These are phyloP conservation scores for Adrianichthys oophorus DNA, from an alignment of 2,797 vertebrate species.

Conservation along the genomic window DNA sequence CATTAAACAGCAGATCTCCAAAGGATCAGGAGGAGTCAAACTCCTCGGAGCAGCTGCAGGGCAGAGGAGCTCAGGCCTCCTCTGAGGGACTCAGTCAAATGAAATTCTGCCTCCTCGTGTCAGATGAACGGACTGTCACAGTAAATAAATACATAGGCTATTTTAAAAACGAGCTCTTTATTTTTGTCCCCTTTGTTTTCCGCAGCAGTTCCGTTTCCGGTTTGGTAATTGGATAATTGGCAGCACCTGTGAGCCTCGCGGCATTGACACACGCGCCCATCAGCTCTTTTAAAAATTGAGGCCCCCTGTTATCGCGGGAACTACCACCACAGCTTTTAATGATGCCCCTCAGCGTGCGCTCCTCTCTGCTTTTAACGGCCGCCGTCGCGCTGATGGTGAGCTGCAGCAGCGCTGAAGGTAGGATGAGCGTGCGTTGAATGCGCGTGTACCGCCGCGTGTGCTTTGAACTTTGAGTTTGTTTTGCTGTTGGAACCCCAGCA, in stretches of 20 bases:
- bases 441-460: neutral
- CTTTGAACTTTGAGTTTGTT: neutral
- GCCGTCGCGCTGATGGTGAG: conserved; percentile 29
- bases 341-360: conserved; percentile 27
- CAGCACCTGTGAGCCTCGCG: conserved; percentile 42
- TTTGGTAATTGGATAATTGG: conserved; percentile 45
- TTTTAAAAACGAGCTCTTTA: neutral
- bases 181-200: neutral
- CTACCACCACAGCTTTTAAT: conserved; percentile 12
- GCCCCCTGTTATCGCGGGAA: neutral
- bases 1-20: neutral
- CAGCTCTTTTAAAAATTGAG: conserved; percentile 3
- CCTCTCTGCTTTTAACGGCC: conserved; percentile 29
- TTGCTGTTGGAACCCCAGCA: conserved; percentile 1
- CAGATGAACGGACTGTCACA: no score
- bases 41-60: no score
- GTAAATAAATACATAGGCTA: neutral
- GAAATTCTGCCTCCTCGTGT: no score
- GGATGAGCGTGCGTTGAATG: neutral
- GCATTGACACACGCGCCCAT: neutral
- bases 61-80: no score
- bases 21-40: neutral
- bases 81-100: no score
- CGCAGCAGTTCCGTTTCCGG: neutral
- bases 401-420: conserved; percentile 31